These are phyloP conservation scores for Hippocampus zosterae DNA, from an alignment of 2,113 vertebrate genomes.

Conservation along the genomic window DNA sequence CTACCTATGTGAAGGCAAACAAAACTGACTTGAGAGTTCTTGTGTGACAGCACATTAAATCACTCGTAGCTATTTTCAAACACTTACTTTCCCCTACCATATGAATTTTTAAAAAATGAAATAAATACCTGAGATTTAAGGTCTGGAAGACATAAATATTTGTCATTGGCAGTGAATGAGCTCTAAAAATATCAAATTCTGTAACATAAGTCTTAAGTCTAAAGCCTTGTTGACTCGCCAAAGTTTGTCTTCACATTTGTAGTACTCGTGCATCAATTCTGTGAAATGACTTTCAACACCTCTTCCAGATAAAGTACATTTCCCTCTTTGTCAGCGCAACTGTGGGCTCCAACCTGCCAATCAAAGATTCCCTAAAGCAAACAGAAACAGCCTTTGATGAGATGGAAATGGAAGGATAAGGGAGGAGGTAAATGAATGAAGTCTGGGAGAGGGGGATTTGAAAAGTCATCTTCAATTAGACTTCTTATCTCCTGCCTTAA, in stretches of 20 bases:
- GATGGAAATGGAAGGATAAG: constrained; percentile 23
- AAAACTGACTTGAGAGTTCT: neutral
- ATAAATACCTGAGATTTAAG: neutral
- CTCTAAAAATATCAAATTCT: no score
- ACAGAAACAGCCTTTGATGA: constrained; percentile 26
- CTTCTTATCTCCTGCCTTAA: constrained; percentile 28
- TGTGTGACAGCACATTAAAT: neutral
- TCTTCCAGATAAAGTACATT: constrained; percentile 26
- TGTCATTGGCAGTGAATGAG: neutral
- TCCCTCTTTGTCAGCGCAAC: constrained; percentile 33
- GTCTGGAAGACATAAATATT: neutral
- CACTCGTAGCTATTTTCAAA: neutral
- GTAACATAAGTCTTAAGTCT: no score
- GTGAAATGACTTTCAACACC: constrained; percentile 7
- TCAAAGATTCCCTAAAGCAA: constrained; percentile 39
- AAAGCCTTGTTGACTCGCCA: neutral
- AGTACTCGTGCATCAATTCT: constrained; percentile 3
- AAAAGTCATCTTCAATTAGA: constrained; percentile 36
- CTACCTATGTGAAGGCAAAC: neutral
- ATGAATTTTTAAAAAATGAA: no score
- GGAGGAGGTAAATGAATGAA: constrained; percentile 35
- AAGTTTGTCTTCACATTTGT: neutral
- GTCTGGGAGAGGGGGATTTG: constrained; percentile 25
- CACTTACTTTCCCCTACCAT: no score
- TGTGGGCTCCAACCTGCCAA: constrained; percentile 42